Conservation (phyloP, 1,140 invertebrate genomes). For the Anoplophora glabripennis region DNA sequence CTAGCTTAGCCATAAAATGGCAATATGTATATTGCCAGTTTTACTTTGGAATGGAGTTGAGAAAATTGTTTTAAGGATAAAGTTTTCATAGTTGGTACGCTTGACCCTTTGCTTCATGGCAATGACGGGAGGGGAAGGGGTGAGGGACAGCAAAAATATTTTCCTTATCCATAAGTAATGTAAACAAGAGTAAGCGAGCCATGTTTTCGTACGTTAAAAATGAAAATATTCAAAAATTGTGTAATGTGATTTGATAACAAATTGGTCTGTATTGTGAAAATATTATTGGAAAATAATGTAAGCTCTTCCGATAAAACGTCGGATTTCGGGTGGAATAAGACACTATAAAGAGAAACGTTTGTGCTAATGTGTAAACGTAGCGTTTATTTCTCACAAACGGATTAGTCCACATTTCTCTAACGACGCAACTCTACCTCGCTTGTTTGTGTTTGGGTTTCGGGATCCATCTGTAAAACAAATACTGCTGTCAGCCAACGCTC, state of each 20-base stretch:
- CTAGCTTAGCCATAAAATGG: too few relatives aligned
- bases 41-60: too few relatives aligned
- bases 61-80: too few relatives aligned
- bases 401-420: slow-evolving; percentile 47
- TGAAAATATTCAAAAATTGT: slow-evolving; percentile 13
- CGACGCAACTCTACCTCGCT: slow-evolving; percentile 40
- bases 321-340: slow-evolving; percentile 12
- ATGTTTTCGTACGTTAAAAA: neutral
- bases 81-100: too few relatives aligned
- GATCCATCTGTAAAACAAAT: slow-evolving; percentile 53
- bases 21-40: too few relatives aligned
- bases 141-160: neutral
- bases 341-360: slow-evolving; percentile 17
- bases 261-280: slow-evolving; percentile 17
- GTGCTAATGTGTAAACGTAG: slow-evolving; percentile 36
- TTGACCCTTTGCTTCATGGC: neutral
- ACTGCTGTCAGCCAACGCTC: slow-evolving; percentile 49
- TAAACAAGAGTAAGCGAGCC: neutral
- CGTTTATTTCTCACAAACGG: slow-evolving; percentile 44
- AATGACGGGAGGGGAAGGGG: neutral
- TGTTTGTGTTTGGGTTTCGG: slow-evolving; percentile 52
- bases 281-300: slow-evolving; percentile 20
- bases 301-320: slow-evolving; percentile 11
- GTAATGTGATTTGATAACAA: slow-evolving; percentile 17
- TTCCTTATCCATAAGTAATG: too few relatives aligned